Conservation (phyloP, 2,888 invertebrate genomes). For the Coenonympha glycerion region DNA sequence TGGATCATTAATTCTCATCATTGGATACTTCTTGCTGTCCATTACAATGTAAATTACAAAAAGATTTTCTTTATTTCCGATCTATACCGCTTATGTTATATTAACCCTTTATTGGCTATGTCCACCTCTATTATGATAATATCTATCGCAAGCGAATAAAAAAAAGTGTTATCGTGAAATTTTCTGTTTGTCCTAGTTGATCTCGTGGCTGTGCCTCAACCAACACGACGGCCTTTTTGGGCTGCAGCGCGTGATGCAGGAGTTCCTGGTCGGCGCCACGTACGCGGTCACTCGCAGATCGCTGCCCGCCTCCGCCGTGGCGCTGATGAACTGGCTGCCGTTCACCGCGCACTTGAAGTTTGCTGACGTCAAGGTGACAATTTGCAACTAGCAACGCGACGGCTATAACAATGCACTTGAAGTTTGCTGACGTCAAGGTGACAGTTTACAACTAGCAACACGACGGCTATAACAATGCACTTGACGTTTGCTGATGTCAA, state of each 20-base stretch:
- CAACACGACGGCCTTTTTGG: conserved; percentile 59
- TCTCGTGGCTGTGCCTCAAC: conserved; percentile 72
- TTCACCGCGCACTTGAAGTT: conserved; percentile 80
- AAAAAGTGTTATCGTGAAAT: background rate
- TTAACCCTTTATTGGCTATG: too few species aligned
- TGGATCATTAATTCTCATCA: too few species aligned
- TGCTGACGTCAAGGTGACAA: conserved; percentile 77
- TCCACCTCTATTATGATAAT: too few species aligned
- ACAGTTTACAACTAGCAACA: too few species aligned
- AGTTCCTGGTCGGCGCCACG: conserved; percentile 86
- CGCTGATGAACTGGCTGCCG: conserved; percentile 82
- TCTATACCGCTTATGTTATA: too few species aligned
- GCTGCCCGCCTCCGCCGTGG: conserved; percentile 81
- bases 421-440: background rate
- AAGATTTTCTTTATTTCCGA: too few species aligned
- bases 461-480: too few species aligned
- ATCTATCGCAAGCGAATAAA: background rate
- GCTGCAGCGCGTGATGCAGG: conserved; percentile 83
- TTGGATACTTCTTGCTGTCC: too few species aligned
- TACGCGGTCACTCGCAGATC: conserved; percentile 83
- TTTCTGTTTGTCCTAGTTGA: conserved; percentile 57
- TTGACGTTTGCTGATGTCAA: too few species aligned
- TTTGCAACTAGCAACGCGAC: too few species aligned
- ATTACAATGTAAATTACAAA: too few species aligned
- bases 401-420: too few species aligned